Evolutionary conservation across 2,888 invertebrate species (phyloP), one percentile per base, ranked within the genome.

Genomic region (Amblyjoppa fuscipennis): DNA sequence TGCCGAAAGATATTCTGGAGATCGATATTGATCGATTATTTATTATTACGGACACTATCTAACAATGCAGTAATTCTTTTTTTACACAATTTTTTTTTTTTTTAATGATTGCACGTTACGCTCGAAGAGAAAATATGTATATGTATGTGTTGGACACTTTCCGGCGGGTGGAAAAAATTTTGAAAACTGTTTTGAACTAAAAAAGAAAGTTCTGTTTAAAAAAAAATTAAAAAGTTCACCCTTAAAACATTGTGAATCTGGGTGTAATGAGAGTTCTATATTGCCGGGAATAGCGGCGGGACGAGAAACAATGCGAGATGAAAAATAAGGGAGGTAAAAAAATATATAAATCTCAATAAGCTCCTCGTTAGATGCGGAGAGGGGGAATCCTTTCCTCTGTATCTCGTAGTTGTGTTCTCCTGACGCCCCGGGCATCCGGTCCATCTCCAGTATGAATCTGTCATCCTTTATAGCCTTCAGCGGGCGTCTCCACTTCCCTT

Each of bases 291-390:
- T 49, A 16, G 45, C 16, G 16, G 45, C 45, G 16, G 16, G 4
- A 49, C 41, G 41, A 41, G 41, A 45, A 13, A 45, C 16, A 49
- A 16, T 0, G 45, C 3, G 45, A 49, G 16, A 49, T 16, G 45
- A 16, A 16, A 49, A 16, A 16, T 49, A 16, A 16, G 11, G 41
- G 45, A 16, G 45, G 16, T 49, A 49, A 16, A 16, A 49, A 49
- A 49, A 49, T 16, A 49, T 49, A 49, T 49, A 49, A 49, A 49
- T 49, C 45, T 49, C 16, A 78, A 68, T 59, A 71, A 77, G 56
- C 53, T 31, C 45, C 45, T 53, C 68, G 61, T 75, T 64, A 79
- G 71, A 80, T 61, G 13, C 66, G 56, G 66, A 28, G 66, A 70
- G 38, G 25, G 56, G 11, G 16, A 49, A 16, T 49, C 13, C 13